These are phyloP conservation scores for Cuculus canorus DNA, from an alignment of 2,797 vertebrate genomes.

Conservation along the genomic window DNA sequence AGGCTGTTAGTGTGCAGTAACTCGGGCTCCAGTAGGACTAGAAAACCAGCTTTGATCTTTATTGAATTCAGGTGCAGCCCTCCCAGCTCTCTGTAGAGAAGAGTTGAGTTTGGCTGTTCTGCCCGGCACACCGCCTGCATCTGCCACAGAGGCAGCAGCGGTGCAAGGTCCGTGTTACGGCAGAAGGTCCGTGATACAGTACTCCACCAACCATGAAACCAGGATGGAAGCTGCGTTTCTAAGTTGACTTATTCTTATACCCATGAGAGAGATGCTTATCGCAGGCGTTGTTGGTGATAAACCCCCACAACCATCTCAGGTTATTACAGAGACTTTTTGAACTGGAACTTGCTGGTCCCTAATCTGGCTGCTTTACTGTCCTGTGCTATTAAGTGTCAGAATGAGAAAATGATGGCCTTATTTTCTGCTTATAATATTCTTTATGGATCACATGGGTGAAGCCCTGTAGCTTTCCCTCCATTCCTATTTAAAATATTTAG, in stretches of 20 bases:
- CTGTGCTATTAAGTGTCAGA: background rate
- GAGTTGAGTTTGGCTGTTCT: background rate
- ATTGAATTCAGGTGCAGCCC: background rate
- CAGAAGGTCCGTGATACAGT: too few species aligned
- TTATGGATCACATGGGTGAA: background rate
- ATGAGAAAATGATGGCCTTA: background rate
- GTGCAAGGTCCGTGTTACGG: background rate
- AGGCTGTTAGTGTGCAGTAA: background rate
- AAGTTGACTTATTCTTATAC: background rate
- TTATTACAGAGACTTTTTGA: background rate
- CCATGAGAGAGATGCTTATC: background rate
- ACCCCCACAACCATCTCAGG: background rate
- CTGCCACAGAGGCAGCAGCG: background rate
- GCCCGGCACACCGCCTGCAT: rapidly evolving
- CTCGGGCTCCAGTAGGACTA: background rate
- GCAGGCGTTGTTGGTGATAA: background rate
- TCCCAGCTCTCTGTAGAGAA: rapidly evolving
- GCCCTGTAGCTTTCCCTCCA: background rate
- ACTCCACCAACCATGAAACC: background rate
- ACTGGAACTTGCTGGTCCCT: background rate
- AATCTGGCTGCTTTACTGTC: background rate
- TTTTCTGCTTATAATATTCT: background rate
- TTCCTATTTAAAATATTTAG: background rate
- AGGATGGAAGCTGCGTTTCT: background rate
- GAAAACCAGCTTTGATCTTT: background rate